Evolutionary conservation across 2,888 invertebrate species (phyloP).

Genomic region (Philopedon plagiatum): DNA sequence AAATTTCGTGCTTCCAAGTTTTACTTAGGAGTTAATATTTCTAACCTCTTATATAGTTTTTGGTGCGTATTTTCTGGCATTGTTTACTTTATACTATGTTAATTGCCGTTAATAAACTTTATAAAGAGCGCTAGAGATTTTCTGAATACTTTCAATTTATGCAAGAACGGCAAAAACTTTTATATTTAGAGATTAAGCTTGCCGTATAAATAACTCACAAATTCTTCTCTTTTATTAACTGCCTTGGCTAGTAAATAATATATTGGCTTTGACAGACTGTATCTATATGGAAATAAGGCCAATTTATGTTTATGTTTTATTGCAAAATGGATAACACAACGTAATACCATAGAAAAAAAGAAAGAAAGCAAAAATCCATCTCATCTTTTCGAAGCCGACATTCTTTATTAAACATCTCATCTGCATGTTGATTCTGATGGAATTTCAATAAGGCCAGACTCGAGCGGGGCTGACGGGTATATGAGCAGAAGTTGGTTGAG

Average conservation of each 20-base stretch:
- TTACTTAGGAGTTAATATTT: too few species aligned
- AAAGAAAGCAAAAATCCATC: constrained; percentile 26
- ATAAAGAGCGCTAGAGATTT: too few species aligned
- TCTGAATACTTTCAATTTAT: too few species aligned
- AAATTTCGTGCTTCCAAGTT: too few species aligned
- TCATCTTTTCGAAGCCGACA: constrained; percentile 41
- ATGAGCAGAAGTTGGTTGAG: constrained; percentile 33
- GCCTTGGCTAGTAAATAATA: neutral
- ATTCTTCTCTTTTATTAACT: neutral
- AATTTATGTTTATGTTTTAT: constrained; percentile 15
- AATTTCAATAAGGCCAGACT: constrained; percentile 59
- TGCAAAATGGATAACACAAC: constrained; percentile 1
- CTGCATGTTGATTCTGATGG: constrained; percentile 61
- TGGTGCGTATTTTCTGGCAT: too few species aligned
- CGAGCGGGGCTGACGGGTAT: constrained; percentile 26
- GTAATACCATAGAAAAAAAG: constrained; percentile 16
- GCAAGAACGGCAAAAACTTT: too few species aligned
- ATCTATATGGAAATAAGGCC: constrained; percentile 5
- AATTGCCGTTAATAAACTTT: too few species aligned
- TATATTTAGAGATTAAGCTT: too few species aligned
- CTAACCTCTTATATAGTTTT: too few species aligned
- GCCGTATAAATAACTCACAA: too few species aligned
- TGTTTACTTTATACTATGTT: too few species aligned
- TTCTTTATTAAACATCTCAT: constrained; percentile 63
- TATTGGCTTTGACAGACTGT: neutral